Conservation (phyloP, 92 coral and sea anemone genomes). For the Epizoanthus illoricatus region DNA sequence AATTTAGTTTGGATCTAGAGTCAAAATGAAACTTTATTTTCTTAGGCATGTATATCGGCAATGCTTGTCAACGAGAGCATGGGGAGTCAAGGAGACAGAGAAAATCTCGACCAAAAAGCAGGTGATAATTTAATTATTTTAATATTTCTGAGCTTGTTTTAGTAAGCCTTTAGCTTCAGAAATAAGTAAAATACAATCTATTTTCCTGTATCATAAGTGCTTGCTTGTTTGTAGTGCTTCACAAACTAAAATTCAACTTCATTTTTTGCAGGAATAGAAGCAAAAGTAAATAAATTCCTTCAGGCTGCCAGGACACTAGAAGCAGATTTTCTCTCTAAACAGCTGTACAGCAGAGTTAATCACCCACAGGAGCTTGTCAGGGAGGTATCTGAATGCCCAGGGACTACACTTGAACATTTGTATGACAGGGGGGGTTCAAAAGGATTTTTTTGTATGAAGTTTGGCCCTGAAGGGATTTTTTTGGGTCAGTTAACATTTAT, state of each 20-base stretch:
- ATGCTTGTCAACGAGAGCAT: conserved; percentile 58
- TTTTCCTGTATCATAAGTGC: neutral
- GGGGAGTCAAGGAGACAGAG: conserved; percentile 42
- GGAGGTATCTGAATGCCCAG: conserved; percentile 41
- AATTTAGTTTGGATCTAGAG: too few species aligned
- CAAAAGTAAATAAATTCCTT: conserved; percentile 64
- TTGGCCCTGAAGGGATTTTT: too few species aligned
- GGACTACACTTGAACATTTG: neutral
- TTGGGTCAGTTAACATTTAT: too few species aligned
- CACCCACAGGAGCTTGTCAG: conserved; percentile 75
- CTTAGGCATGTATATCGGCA: conserved; percentile 68
- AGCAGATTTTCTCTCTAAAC: conserved; percentile 78
- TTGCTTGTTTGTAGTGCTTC: neutral
- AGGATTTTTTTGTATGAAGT: neutral
- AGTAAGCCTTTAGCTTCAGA: neutral
- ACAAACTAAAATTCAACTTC: neutral
- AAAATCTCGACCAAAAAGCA: conserved; percentile 41
- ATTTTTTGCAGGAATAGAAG: conserved; percentile 62
- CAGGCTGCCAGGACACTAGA: conserved; percentile 71
- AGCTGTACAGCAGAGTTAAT: conserved; percentile 71
- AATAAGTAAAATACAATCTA: neutral
- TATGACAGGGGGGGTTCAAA: neutral
- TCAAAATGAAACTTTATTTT: neutral
- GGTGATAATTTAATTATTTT: conserved; percentile 35
- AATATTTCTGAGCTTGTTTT: too few species aligned